A percentile compares a stretch with the other conserved stretches of the same genome.
phyloP scores from a whole-genome alignment of 2,888 invertebrate species.

The Euphydryas editha region DNA sequence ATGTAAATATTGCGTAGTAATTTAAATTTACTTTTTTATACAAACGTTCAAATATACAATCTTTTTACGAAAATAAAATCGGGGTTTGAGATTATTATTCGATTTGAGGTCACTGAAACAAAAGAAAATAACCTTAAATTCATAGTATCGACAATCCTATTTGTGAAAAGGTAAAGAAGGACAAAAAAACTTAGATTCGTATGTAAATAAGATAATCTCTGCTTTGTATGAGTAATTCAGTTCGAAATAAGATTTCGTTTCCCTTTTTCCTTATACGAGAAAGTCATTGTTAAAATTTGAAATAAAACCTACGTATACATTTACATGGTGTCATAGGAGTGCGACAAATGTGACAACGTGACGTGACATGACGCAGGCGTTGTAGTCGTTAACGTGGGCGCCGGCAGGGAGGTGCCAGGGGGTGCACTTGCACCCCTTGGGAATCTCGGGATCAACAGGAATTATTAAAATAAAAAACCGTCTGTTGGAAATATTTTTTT shows the following conservation, averaged over 20 bases:
- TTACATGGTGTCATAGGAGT: not conserved
- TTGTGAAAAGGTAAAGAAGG: not conserved
- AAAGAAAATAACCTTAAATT: conserved; percentile 2
- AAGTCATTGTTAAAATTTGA: not conserved
- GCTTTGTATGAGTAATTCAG: conserved; percentile 3
- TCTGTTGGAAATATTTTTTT: too few relatives aligned
- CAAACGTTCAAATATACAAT: too few relatives aligned
- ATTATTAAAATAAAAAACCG: too few relatives aligned
- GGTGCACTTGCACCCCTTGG: too few relatives aligned
- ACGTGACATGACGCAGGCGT: too few relatives aligned
- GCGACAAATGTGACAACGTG: not conserved
- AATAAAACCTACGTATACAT: not conserved
- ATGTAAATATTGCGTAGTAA: too few relatives aligned
- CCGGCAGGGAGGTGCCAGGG: too few relatives aligned
- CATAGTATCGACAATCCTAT: not conserved
- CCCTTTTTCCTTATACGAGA: conserved; percentile 3
- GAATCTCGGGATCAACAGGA: too few relatives aligned
- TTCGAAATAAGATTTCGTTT: conserved; percentile 9
- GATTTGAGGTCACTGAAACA: not conserved
- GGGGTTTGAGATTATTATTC: not conserved
- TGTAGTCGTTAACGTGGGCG: too few relatives aligned
- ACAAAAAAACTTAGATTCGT: conserved; percentile 12
- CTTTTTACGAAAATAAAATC: not conserved
- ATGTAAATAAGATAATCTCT: conserved; percentile 9
- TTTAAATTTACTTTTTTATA: too few relatives aligned